A percentile compares a stretch with the other conserved stretches of the same genome.
Evolutionary conservation across 1,140 invertebrate genomes (phyloP).

Genomic region (Eufriesea mexicana): DNA sequence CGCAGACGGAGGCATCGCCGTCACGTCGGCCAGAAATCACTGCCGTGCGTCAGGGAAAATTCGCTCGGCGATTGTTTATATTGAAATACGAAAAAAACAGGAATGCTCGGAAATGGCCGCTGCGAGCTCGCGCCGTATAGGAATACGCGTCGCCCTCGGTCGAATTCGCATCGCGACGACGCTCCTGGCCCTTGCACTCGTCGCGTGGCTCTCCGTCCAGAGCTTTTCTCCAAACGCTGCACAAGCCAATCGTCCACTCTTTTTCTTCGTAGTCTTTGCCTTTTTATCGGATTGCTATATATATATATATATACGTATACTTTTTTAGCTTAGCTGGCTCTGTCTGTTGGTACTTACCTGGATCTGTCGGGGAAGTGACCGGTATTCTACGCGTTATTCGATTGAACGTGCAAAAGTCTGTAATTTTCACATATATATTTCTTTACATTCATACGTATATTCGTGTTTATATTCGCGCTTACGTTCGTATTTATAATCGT

Average conservation of each 20-base stretch:
- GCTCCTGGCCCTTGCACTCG: too few relatives aligned
- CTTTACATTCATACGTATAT: slow-evolving; percentile 70
- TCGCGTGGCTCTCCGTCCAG: too few relatives aligned
- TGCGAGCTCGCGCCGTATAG: not conserved
- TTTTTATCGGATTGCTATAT: too few relatives aligned
- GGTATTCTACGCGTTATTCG: not conserved
- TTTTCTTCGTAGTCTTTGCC: too few relatives aligned
- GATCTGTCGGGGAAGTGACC: too few relatives aligned
- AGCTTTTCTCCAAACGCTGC: too few relatives aligned
- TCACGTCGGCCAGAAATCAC: slow-evolving; percentile 78
- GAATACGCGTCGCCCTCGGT: not conserved
- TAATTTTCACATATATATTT: slow-evolving; percentile 48
- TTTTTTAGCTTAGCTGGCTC: too few relatives aligned
- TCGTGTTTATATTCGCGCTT: slow-evolving; percentile 56
- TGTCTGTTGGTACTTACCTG: too few relatives aligned
- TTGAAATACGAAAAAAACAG: slow-evolving; percentile 75
- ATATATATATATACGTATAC: too few relatives aligned
- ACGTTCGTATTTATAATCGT: slow-evolving; percentile 45
- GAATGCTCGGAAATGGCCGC: slow-evolving; percentile 65
- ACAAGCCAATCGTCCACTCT: too few relatives aligned
- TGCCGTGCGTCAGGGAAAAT: slow-evolving; percentile 71
- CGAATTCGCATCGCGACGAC: fast-evolving
- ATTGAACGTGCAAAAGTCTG: slow-evolving; percentile 4
- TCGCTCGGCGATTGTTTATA: slow-evolving; percentile 78
- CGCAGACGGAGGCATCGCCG: slow-evolving; percentile 75